Conservation (phyloP, 2,113 vertebrate genomes). For the Myanophis thanlyinensis region DNA sequence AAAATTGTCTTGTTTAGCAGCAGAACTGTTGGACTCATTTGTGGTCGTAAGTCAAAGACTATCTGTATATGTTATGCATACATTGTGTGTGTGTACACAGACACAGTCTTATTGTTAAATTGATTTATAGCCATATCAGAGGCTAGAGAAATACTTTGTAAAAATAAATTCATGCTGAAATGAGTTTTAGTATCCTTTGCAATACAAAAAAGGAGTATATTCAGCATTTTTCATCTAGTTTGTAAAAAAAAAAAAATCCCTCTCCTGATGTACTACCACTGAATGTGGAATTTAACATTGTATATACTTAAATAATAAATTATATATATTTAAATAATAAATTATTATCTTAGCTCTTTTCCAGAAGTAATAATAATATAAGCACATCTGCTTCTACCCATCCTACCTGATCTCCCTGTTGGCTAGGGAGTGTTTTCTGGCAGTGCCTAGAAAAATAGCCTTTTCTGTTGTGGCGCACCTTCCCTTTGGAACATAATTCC, state of each 20-base stretch:
- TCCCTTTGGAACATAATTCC: background rate
- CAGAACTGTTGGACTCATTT: no score
- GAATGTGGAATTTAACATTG: background rate
- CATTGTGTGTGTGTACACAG: no score
- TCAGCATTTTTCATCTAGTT: background rate
- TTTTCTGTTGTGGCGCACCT: no score
- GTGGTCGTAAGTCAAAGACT: background rate
- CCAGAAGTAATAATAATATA: background rate
- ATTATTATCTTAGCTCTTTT: background rate
- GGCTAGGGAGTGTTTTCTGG: background rate
- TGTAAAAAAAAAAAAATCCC: background rate
- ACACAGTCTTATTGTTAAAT: background rate
- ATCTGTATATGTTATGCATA: no score
- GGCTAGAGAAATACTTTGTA: background rate
- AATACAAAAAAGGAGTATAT: background rate
- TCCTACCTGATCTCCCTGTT: background rate
- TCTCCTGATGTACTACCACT: background rate
- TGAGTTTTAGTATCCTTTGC: background rate
- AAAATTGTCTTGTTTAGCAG: background rate
- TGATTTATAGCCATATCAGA: background rate
- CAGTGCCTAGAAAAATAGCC: background rate
- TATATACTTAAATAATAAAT: background rate
- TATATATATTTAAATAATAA: background rate
- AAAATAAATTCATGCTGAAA: background rate
- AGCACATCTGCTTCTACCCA: background rate